These are phyloP conservation scores for Tenualosa thibaudeaui DNA, from an alignment of 2,797 vertebrate genomes.

Conservation along the genomic window DNA sequence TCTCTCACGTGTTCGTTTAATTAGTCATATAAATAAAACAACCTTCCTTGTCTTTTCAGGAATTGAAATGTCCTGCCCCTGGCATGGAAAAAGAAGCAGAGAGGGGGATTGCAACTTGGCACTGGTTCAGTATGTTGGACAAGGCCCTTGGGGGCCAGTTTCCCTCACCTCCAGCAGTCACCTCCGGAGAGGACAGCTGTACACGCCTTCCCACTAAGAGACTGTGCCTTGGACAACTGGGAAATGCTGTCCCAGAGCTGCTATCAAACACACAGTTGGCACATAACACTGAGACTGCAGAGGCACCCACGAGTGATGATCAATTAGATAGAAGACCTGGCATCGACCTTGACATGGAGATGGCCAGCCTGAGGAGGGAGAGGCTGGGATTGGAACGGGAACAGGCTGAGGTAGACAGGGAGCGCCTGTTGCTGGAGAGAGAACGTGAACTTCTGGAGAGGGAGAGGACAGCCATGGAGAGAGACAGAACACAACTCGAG, in stretches of 20 bases:
- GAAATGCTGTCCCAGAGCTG: constrained; percentile 72
- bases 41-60: constrained; percentile 52
- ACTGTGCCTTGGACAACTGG: constrained; percentile 49
- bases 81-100: constrained; percentile 68
- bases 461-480: constrained; percentile 48
- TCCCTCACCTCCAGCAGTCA: constrained; percentile 31
- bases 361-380: constrained; percentile 51
- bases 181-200: constrained; percentile 17
- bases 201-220: constrained; percentile 47
- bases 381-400: constrained; percentile 56
- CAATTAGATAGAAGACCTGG: constrained; percentile 20
- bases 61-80: constrained; percentile 72
- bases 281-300: background rate
- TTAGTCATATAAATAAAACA: background rate
- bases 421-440: constrained; percentile 54
- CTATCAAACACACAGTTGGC: constrained; percentile 42
- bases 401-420: constrained; percentile 54
- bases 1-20: background rate
- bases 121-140: constrained; percentile 76
- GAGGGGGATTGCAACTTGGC: constrained; percentile 64
- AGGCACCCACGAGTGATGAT: background rate
- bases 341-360: constrained; percentile 40
- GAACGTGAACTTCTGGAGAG: constrained; percentile 53
- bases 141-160: constrained; percentile 71
- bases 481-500: constrained; percentile 52